These are phyloP conservation scores for Anneissia japonica DNA, from an alignment of 35 echinoderm and acorn worm species.

Conservation along the genomic window DNA sequence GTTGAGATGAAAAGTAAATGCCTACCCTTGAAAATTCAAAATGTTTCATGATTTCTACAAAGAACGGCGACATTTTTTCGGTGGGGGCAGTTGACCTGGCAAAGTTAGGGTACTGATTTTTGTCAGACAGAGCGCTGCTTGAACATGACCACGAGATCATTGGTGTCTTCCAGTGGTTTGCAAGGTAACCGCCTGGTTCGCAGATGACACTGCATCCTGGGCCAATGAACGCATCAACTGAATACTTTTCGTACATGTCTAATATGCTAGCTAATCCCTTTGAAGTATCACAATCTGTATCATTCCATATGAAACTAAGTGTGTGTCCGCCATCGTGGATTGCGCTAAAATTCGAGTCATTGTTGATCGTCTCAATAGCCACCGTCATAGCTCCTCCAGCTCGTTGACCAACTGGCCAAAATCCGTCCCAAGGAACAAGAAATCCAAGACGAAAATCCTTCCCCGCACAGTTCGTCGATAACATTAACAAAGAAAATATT, in stretches of 20 bases:
- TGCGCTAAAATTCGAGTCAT: background rate
- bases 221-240: conserved; percentile 5
- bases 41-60: background rate
- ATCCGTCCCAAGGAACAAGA: conserved; percentile 7
- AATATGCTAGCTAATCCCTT: background rate
- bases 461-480: background rate
- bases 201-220: conserved; percentile 6
- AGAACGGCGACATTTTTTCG: background rate
- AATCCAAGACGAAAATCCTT: conserved; percentile 4
- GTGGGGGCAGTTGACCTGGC: background rate
- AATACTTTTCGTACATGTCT: background rate
- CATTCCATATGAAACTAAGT: background rate
- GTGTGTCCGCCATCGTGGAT: background rate
- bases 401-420: conserved; percentile 5
- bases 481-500: background rate
- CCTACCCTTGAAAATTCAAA: background rate
- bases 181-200: background rate
- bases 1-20: background rate
- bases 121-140: conserved; percentile 7
- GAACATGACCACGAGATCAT: conserved; percentile 12
- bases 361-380: background rate
- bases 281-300: background rate
- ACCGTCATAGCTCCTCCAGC: background rate
- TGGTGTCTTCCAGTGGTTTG: background rate
- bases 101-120: background rate